These are phyloP conservation scores for Pseudococcus jackbeardsleyi DNA, from an alignment of 2,888 invertebrate species.

Conservation along the genomic window DNA sequence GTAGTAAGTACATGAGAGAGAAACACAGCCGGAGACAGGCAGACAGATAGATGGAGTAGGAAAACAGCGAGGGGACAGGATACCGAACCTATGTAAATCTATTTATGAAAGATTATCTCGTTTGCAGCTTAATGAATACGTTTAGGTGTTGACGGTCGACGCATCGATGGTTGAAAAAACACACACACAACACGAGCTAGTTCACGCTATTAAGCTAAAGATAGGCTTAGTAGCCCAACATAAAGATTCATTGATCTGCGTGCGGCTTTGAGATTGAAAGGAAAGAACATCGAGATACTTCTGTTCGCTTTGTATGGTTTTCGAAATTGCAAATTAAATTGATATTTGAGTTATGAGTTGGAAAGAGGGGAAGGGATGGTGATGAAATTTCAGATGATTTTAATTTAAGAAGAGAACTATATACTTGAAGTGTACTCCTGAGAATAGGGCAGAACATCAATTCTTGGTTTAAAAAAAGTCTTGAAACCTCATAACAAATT, in stretches of 20 bases:
- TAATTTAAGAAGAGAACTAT: no score
- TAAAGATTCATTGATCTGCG: not conserved
- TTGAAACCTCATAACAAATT: no score
- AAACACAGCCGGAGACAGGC: not conserved
- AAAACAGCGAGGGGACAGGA: not conserved
- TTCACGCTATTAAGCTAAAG: not conserved
- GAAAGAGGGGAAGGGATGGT: no score
- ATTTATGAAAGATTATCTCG: constrained; percentile 57
- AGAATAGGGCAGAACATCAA: no score
- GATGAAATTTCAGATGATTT: no score
- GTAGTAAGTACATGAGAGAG: not conserved
- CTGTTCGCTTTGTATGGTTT: no score
- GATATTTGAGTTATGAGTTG: no score
- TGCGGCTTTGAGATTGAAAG: no score
- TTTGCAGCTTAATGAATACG: constrained; percentile 58
- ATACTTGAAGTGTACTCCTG: no score
- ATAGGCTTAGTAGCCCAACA: not conserved
- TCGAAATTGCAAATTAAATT: no score
- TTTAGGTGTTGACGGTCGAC: constrained; percentile 53
- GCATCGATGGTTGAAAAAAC: not conserved
- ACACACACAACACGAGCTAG: constrained; percentile 26
- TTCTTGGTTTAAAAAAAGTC: no score
- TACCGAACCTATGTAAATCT: constrained; percentile 36
- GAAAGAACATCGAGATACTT: no score
- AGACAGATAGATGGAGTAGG: not conserved